These are phyloP conservation scores for Hybognathus amarus DNA, from an alignment of 2,797 vertebrate genomes.

Conservation along the genomic window DNA sequence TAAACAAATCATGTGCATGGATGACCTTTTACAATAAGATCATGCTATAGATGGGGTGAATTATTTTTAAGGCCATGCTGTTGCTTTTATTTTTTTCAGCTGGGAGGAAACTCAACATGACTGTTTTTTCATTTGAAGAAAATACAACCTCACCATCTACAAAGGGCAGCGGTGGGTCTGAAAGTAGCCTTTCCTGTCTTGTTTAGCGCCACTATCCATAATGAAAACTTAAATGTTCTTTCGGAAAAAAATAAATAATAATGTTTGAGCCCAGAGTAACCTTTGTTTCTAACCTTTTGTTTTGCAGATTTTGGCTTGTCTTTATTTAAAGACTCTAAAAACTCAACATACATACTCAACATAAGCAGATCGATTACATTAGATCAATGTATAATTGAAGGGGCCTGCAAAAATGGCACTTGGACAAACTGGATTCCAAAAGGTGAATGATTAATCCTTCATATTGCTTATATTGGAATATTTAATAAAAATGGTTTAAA, in stretches of 20 bases:
- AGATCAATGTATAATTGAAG: not conserved
- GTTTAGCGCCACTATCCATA: not conserved
- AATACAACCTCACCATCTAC: no score
- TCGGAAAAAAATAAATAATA: no score
- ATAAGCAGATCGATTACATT: not conserved
- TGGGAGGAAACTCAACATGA: fast-evolving
- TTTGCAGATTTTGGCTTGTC: not conserved
- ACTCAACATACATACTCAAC: fast-evolving
- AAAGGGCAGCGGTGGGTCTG: not conserved
- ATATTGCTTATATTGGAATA: not conserved
- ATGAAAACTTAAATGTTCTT: not conserved
- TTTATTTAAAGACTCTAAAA: fast-evolving
- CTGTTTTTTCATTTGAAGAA: not conserved
- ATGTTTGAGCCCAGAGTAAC: not conserved
- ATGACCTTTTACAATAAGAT: not conserved
- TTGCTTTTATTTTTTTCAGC: not conserved
- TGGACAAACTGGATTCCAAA: not conserved
- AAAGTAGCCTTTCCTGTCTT: not conserved
- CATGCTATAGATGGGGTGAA: not conserved
- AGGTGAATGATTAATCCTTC: not conserved
- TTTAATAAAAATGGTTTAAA: not conserved
- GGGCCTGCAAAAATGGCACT: fast-evolving
- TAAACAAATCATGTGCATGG: no score
- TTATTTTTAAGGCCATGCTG: not conserved
- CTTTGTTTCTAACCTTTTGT: not conserved